These are phyloP conservation scores for Peucedramus taeniatus DNA, from an alignment of 2,113 vertebrate genomes.

Conservation along the genomic window DNA sequence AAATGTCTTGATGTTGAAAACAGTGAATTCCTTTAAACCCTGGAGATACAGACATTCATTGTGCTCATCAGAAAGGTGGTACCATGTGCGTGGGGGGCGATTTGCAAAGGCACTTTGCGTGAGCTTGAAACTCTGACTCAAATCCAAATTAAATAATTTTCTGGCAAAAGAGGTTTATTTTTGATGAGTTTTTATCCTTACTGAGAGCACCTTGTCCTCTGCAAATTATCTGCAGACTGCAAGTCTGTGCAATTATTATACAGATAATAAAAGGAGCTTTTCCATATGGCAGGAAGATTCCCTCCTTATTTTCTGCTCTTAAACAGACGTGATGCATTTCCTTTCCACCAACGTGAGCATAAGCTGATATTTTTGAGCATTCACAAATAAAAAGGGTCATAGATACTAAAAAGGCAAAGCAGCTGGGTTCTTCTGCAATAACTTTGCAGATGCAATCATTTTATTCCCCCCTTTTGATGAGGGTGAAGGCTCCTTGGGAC, in stretches of 20 bases:
- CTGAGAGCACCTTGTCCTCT: background rate
- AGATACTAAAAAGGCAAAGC: background rate
- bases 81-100: accelerated
- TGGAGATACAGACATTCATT: background rate
- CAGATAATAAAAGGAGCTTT: background rate
- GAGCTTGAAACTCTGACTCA: background rate
- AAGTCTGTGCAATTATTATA: background rate
- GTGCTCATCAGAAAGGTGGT: background rate
- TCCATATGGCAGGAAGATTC: background rate
- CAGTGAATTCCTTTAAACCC: background rate
- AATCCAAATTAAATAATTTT: conserved; percentile 10
- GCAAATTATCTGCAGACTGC: conserved; percentile 9
- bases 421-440: background rate
- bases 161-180: background rate
- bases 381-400: background rate
- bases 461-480: background rate
- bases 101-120: background rate
- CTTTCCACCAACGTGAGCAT: background rate
- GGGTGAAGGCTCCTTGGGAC: background rate
- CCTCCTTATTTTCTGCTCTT: background rate
- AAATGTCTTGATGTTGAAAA: background rate
- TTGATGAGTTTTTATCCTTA: background rate
- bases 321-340: background rate
- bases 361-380: background rate
- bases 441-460: background rate